Evolutionary conservation across 1,140 invertebrate species (phyloP), one percentile per base, ranked within the genome.

Genomic region (Platyscapa corneri): DNA sequence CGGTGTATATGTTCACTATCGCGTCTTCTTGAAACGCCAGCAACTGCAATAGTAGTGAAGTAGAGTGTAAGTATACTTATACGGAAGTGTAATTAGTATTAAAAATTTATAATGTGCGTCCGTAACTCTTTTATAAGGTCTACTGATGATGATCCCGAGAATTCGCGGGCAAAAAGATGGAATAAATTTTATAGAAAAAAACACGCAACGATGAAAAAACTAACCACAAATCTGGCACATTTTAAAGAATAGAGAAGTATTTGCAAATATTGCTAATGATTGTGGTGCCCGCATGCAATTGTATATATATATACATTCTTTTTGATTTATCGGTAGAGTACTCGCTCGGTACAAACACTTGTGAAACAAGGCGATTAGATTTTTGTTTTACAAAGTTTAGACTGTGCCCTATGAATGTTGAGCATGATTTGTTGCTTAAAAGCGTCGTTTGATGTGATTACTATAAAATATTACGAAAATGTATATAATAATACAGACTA

Each of bases 151-250:
- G 37, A 74, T 32, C 20, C 37, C 37, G 34, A 39, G 23, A 18
- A 42, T n/a, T n/a, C 20, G 37, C 37, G 20, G 37, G 37, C 37
- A 20, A 42, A 20, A 53, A 49, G 18, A 18, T 20, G 8, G 3
- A 64, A 64, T 53, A 60, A 78, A 60, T 39, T 34, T 6, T 34
- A 7, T 72, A 32, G 64, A 46, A 82, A 82, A 70, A 72, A 74
- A 30, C 70, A 67, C 49, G 82, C 16, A 27, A 42, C 6, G 0
- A 32, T 80, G 27, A 7, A 3, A 82, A 77, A 65, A 77, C 82
- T 77, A 84, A 84, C 75, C 75, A 37, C 82, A 84, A 84, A 77
- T 84, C 74, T 72, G 82, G 82, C 82, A 83, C 72, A 83, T 83
- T 83, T 83, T 60, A 3, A 30, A n/a, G 32, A n/a, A 34, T 1